A percentile compares a stretch with the other conserved stretches of the same genome.
Conservation (phyloP, 2,888 invertebrate genomes). For the Metallyticus violacea region DNA sequence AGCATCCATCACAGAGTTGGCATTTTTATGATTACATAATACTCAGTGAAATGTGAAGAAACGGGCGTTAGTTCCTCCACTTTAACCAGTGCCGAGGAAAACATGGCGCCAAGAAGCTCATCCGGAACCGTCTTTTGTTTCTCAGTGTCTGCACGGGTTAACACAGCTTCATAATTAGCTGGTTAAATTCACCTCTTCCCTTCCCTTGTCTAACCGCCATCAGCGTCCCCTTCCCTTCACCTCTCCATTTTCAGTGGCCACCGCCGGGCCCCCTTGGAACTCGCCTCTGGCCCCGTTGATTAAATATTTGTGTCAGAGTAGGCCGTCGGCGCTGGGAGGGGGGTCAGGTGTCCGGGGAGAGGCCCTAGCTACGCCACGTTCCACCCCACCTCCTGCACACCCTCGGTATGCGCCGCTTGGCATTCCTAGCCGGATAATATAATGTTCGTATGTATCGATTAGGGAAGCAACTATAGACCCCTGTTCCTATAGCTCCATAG, state of each 20-base stretch:
- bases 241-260: not conserved
- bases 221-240: not conserved
- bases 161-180: not conserved
- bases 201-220: not conserved
- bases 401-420: not conserved
- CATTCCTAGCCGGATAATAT: conserved; percentile 11
- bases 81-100: too few species aligned
- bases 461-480: not conserved
- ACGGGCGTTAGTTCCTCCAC: not conserved
- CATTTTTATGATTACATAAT: not conserved
- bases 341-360: conserved; percentile 11
- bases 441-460: conserved; percentile 9
- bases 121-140: not conserved
- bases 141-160: not conserved
- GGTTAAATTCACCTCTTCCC: not conserved
- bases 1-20: not conserved
- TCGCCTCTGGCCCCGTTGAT: not conserved
- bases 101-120: not conserved
- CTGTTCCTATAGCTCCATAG: too few species aligned
- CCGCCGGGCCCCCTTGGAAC: not conserved
- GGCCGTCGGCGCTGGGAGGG: not conserved
- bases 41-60: not conserved
- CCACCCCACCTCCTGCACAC: not conserved
- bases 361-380: not conserved
- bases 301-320: conserved; percentile 12